Conservation (phyloP, 2,888 invertebrate genomes). For the Carpatolechia fugitivella region DNA sequence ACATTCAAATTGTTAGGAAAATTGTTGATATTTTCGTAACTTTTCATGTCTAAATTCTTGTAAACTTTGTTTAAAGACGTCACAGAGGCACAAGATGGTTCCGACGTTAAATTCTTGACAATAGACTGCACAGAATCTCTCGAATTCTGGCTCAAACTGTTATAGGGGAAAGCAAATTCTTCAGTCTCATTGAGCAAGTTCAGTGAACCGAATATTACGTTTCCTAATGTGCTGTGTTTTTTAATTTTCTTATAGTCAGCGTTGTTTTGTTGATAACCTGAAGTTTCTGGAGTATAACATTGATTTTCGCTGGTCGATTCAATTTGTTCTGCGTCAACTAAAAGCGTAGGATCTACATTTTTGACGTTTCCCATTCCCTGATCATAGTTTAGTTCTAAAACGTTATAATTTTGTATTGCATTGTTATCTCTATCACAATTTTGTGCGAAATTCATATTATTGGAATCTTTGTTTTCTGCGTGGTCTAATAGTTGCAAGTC, state of each 20-base stretch:
- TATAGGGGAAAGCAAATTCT: conserved; percentile 21
- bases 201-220: conserved; percentile 48
- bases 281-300: background rate
- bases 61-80: conserved; percentile 50
- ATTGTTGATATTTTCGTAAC: conserved; percentile 37
- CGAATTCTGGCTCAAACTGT: conserved; percentile 26
- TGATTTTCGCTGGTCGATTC: background rate
- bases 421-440: too few species aligned
- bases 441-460: background rate
- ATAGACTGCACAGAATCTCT: conserved; percentile 22
- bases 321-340: background rate
- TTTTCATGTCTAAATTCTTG: conserved; percentile 55
- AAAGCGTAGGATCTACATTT: too few species aligned
- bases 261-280: background rate
- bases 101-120: conserved; percentile 25
- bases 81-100: conserved; percentile 46
- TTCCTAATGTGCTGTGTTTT: conserved; percentile 28
- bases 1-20: background rate
- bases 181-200: conserved; percentile 53
- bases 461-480: background rate
- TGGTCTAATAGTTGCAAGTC: background rate
- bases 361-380: too few species aligned
- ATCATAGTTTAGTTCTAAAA: too few species aligned
- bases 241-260: background rate
- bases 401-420: too few species aligned